phyloP scores from a whole-genome alignment of 2,113 vertebrate species.

The Acanthisitta chloris region DNA sequence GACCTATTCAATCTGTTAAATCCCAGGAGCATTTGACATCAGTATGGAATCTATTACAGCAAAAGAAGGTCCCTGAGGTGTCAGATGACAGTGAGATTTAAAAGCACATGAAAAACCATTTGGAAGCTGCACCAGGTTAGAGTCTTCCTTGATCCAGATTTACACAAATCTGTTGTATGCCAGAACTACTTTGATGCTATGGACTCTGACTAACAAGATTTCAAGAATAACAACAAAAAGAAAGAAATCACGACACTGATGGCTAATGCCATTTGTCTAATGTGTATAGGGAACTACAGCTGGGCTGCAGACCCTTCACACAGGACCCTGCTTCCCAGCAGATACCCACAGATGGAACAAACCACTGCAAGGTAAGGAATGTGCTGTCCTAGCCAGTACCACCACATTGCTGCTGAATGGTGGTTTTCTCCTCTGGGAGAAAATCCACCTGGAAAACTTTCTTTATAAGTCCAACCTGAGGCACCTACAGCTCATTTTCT shows the following conservation, averaged over 20 bases:
- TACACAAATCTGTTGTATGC: background rate
- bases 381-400: background rate
- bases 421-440: background rate
- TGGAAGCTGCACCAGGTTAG: background rate
- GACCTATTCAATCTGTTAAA: background rate
- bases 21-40: background rate
- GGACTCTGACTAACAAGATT: background rate
- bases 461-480: background rate
- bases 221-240: background rate
- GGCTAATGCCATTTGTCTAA: background rate
- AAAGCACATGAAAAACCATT: background rate
- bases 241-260: background rate
- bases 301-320: background rate
- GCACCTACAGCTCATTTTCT: background rate
- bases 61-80: background rate
- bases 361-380: background rate
- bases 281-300: background rate
- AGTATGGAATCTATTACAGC: background rate
- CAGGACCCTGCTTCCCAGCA: background rate
- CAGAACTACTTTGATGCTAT: background rate
- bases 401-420: background rate
- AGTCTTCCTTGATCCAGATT: background rate
- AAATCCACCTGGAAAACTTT: background rate
- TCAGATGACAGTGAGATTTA: background rate
- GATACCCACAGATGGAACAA: background rate